Percentiles rank a stretch among this genome's conserved stretches.
Conservation (phyloP, 2,888 invertebrate species). For the Anarsia innoxiella region DNA sequence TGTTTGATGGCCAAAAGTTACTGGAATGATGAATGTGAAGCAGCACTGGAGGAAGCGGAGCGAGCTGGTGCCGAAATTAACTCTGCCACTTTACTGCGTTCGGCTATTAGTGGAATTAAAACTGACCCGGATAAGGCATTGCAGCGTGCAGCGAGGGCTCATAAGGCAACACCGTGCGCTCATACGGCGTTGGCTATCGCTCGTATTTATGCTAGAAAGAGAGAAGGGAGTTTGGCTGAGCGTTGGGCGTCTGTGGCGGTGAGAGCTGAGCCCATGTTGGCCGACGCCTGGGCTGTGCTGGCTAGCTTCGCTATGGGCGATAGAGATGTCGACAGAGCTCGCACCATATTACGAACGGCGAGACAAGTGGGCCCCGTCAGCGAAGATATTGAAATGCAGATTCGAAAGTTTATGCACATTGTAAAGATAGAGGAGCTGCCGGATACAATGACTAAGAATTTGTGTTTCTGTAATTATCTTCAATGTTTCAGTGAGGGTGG, state of each 20-base stretch:
- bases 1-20: conserved; percentile 33
- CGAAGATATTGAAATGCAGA: conserved; percentile 41
- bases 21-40: conserved; percentile 51
- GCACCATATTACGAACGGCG: conserved; percentile 51
- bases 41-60: conserved; percentile 43
- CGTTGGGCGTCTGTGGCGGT: conserved; percentile 59
- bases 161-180: conserved; percentile 47
- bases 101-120: conserved; percentile 40
- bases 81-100: conserved; percentile 41
- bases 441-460: conserved; percentile 43
- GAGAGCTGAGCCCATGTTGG: conserved; percentile 48
- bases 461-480: conserved; percentile 53
- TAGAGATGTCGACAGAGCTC: conserved; percentile 42
- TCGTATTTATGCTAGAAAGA: conserved; percentile 41
- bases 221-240: conserved; percentile 43
- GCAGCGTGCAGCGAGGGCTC: conserved; percentile 56
- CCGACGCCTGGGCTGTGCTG: conserved; percentile 62
- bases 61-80: conserved; percentile 38
- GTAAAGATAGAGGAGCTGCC: conserved; percentile 39
- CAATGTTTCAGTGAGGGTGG: too few relatives aligned
- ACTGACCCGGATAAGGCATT: conserved; percentile 38
- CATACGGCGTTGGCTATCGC: conserved; percentile 51
- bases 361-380: conserved; percentile 50
- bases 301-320: conserved; percentile 49
- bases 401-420: conserved; percentile 37